These are phyloP conservation scores for Microtus richardsoni DNA, from an alignment of 2,113 vertebrate genomes.

Conservation along the genomic window DNA sequence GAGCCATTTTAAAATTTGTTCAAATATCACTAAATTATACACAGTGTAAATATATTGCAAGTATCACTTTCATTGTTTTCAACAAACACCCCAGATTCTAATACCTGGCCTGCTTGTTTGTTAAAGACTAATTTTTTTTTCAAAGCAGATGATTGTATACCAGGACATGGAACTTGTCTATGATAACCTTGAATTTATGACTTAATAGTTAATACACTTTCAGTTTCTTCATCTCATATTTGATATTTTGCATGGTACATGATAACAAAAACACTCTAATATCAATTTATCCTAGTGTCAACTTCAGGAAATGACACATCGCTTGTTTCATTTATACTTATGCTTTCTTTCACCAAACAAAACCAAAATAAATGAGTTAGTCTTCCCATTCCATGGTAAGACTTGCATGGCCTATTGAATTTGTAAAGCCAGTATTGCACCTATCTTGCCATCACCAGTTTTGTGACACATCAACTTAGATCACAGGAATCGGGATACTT, in stretches of 20 bases:
- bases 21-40: not conserved
- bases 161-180: not conserved
- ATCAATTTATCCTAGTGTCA: not conserved
- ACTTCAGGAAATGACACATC: not conserved
- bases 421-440: not conserved
- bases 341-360: not conserved
- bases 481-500: not conserved
- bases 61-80: not conserved
- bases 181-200: not conserved
- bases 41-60: not conserved
- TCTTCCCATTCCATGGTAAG: not conserved
- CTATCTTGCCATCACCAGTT: not conserved
- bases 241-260: not conserved
- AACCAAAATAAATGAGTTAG: not conserved
- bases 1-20: not conserved
- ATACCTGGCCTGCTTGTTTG: not conserved
- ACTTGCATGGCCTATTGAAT: not conserved
- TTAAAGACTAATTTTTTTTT: not conserved
- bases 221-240: not conserved
- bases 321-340: not conserved
- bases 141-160: not conserved
- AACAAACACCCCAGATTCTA: not conserved
- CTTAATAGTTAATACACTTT: not conserved
- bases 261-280: not conserved
- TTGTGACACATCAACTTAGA: not conserved